Evolutionary conservation across 2,113 vertebrate species (phyloP).

Genomic region (Protobothrops flavoviridis): DNA sequence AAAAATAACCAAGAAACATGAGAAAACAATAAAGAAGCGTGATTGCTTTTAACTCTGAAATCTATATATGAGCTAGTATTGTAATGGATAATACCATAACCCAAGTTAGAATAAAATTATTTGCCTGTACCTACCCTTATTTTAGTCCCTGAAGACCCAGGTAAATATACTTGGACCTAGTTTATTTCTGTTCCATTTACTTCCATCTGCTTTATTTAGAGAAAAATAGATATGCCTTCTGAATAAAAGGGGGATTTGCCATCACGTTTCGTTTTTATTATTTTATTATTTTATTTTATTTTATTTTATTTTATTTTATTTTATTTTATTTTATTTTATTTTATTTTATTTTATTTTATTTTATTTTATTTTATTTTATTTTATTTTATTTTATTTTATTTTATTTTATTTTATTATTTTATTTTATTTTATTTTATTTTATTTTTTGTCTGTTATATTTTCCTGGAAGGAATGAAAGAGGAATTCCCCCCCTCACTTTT

Average conservation of each 20-base stretch:
- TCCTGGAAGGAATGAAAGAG: neutral
- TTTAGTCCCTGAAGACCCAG: neutral
- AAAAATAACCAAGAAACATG: accelerated
- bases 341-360: no score
- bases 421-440: neutral
- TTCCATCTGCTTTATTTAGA: neutral
- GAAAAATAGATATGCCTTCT: neutral
- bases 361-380: no score
- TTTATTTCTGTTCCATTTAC: neutral
- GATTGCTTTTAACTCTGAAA: neutral
- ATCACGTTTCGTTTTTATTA: neutral
- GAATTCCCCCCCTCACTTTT: neutral
- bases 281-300: no score
- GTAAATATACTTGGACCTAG: neutral
- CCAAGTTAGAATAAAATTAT: neutral
- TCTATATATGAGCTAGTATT: constrained; percentile 55
- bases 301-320: neutral
- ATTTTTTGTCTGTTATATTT: neutral
- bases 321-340: no score
- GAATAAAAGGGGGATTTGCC: neutral
- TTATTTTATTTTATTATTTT: no score
- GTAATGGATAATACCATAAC: constrained; percentile 59
- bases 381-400: no score
- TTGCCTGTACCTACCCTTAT: neutral
- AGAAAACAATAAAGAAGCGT: constrained; percentile 33